phyloP scores from a whole-genome alignment of 2,797 vertebrate species.

The Thripadectes ignobilis region DNA sequence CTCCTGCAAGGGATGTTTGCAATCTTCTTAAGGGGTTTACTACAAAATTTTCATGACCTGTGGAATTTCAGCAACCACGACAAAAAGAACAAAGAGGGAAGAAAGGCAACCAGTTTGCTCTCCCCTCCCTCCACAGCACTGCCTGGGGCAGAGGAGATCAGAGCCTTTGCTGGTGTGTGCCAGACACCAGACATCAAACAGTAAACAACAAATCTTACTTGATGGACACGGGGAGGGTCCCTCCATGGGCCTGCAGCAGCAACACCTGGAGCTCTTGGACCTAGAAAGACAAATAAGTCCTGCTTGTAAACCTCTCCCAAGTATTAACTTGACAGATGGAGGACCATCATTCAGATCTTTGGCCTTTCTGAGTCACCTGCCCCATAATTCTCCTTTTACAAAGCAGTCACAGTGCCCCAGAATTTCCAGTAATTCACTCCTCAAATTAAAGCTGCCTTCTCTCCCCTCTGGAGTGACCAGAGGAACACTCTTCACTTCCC shows the following conservation, averaged over 20 bases:
- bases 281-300: constrained; percentile 69
- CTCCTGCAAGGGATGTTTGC: neutral
- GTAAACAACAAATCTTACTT: constrained; percentile 79
- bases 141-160: neutral
- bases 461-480: neutral
- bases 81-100: neutral
- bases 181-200: too few species aligned
- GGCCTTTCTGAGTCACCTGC: neutral
- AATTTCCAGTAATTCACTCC: neutral
- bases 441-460: neutral
- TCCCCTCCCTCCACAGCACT: neutral
- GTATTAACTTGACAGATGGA: neutral
- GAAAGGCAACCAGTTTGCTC: neutral
- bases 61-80: neutral
- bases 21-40: neutral
- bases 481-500: neutral
- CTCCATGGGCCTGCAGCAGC: constrained; percentile 91
- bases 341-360: neutral
- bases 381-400: neutral
- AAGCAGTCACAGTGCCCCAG: neutral
- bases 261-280: constrained; percentile 94
- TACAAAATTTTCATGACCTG: neutral
- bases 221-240: constrained; percentile 84
- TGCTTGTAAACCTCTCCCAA: neutral
- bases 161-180: neutral